A percentile compares a stretch with the other conserved stretches of the same genome.
These are phyloP conservation scores for Poecilobothrus nobilitatus DNA, from an alignment of 2,888 invertebrate species.

Conservation along the genomic window DNA sequence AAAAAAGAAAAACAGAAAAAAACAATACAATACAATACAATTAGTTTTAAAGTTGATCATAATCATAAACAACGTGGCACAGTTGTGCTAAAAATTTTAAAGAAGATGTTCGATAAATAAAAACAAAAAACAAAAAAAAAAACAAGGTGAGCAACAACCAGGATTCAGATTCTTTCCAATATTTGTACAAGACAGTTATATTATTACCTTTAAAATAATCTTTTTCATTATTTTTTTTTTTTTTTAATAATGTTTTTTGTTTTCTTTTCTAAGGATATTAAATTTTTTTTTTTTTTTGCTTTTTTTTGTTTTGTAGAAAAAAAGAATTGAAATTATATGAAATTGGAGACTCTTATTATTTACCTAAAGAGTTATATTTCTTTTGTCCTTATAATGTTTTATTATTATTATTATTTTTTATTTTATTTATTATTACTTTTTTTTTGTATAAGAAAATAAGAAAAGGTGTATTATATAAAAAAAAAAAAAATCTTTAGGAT, in stretches of 20 bases:
- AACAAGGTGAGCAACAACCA: background rate
- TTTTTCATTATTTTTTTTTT: background rate
- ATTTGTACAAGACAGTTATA: background rate
- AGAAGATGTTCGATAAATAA: background rate
- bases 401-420: no score
- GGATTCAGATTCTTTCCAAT: background rate
- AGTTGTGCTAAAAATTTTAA: background rate
- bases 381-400: background rate
- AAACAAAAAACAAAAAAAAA: background rate
- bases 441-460: no score
- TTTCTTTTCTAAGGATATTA: background rate
- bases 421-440: no score
- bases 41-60: background rate
- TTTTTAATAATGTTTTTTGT: background rate
- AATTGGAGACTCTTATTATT: slow-evolving; percentile 1
- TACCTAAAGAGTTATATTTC: slow-evolving; percentile 1
- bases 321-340: background rate
- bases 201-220: background rate
- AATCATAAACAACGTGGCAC: slow-evolving; percentile 3
- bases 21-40: background rate
- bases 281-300: no score
- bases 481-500: background rate
- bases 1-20: no score
- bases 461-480: no score
- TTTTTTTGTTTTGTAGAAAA: no score